A percentile compares a stretch with the other conserved stretches of the same genome.
Evolutionary conservation across 2,113 vertebrate genomes (phyloP).

Genomic region (Vulpes vulpes): DNA sequence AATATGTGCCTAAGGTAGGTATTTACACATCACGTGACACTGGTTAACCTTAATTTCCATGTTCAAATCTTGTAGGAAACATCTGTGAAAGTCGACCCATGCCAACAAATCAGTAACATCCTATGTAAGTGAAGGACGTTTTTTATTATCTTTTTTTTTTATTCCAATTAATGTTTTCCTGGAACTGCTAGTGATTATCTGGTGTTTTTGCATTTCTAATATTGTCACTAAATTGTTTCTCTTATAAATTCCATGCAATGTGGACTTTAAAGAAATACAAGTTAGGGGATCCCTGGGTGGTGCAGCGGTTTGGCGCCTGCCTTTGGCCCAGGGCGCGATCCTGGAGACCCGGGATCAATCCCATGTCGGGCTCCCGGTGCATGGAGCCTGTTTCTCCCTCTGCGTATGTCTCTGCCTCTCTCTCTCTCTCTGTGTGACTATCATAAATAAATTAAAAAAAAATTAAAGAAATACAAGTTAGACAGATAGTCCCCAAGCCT

Average conservation of each 20-base stretch:
- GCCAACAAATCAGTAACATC: constrained; percentile 59
- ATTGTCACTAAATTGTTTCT: not conserved
- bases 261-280: not conserved
- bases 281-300: too few relatives aligned
- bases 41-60: constrained; percentile 82
- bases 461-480: not conserved
- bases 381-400: too few relatives aligned
- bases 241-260: constrained; percentile 7
- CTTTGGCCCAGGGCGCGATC: too few relatives aligned
- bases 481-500: not conserved
- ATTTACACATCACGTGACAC: constrained; percentile 78
- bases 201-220: constrained; percentile 6
- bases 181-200: not conserved
- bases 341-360: too few relatives aligned
- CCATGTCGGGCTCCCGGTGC: too few relatives aligned
- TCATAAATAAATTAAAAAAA: too few relatives aligned
- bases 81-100: constrained; percentile 71
- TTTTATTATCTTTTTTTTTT: not conserved
- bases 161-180: constrained; percentile 29
- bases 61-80: constrained; percentile 75
- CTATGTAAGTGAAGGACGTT: not conserved
- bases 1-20: constrained; percentile 72
- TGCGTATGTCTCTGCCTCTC: too few relatives aligned
- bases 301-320: too few relatives aligned
- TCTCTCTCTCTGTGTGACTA: too few relatives aligned